phyloP scores from a whole-genome alignment of 2,113 vertebrate species.

The Silurus glanis region DNA sequence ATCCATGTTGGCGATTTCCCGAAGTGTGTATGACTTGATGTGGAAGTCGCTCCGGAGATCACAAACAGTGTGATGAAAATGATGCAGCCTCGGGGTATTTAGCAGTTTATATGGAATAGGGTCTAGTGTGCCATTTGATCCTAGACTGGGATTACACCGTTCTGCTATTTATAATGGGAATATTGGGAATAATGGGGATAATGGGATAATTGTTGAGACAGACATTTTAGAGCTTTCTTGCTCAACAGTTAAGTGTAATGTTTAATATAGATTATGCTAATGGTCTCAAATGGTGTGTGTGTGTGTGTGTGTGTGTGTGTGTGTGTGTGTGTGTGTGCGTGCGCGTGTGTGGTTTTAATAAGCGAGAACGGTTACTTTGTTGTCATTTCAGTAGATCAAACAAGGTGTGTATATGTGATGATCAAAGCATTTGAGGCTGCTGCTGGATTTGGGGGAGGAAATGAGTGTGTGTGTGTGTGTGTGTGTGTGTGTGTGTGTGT shows the following conservation, averaged over 20 bases:
- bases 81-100: not conserved
- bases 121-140: not conserved
- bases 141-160: not conserved
- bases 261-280: not conserved
- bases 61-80: not conserved
- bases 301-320: not conserved
- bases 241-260: not conserved
- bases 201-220: not conserved
- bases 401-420: constrained; percentile 38
- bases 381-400: constrained; percentile 41
- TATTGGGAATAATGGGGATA: too few species aligned
- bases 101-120: not conserved
- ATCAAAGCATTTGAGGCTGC: constrained; percentile 41
- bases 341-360: constrained; percentile 38
- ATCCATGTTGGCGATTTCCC: not conserved
- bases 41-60: not conserved
- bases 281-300: not conserved
- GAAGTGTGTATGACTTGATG: not conserved
- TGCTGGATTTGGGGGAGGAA: constrained; percentile 12
- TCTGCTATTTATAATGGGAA: not conserved
- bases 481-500: not conserved
- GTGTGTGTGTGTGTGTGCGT: constrained; percentile 7
- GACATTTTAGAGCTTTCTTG: not conserved
- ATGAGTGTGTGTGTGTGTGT: not conserved
- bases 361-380: constrained; percentile 39